These are phyloP conservation scores for Trialeurodes vaporariorum DNA, from an alignment of 1,140 invertebrate genomes.

Conservation along the genomic window DNA sequence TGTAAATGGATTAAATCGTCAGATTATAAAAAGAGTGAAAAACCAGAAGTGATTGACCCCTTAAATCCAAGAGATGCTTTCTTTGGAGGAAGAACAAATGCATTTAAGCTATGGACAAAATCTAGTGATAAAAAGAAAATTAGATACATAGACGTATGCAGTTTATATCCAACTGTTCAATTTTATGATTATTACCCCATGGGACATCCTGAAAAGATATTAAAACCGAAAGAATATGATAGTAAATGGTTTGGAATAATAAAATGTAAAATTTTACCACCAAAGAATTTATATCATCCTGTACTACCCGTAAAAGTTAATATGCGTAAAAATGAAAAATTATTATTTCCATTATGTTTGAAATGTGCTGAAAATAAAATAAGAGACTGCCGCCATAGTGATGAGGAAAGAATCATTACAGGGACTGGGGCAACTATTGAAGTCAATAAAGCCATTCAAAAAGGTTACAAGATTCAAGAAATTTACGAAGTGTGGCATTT, in stretches of 20 bases:
- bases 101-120: conserved; percentile 5
- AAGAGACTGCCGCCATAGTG: neutral
- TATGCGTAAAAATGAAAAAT: conserved; percentile 10
- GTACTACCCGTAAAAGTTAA: conserved; percentile 9
- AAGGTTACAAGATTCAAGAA: conserved; percentile 6
- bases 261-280: conserved; percentile 11
- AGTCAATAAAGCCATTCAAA: conserved; percentile 2
- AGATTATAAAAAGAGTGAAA: conserved; percentile 2
- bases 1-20: conserved; percentile 9
- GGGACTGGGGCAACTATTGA: conserved; percentile 7
- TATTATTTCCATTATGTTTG: conserved; percentile 9
- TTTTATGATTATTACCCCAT: conserved; percentile 11
- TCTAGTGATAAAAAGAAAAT: conserved; percentile 5
- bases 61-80: conserved; percentile 4
- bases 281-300: conserved; percentile 5
- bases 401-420: conserved; percentile 6
- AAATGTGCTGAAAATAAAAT: conserved; percentile 7
- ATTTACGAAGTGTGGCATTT: conserved; percentile 11
- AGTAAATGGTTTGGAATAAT: conserved; percentile 8
- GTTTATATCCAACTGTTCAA: conserved; percentile 5
- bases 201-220: conserved; percentile 6
- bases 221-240: conserved; percentile 1
- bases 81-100: conserved; percentile 7
- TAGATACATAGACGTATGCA: conserved; percentile 10
- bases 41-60: conserved; percentile 1